Percentiles rank a stretch among this genome's conserved stretches.
Conservation (phyloP, 1,140 invertebrate species). For the Drosophila melanica region DNA sequence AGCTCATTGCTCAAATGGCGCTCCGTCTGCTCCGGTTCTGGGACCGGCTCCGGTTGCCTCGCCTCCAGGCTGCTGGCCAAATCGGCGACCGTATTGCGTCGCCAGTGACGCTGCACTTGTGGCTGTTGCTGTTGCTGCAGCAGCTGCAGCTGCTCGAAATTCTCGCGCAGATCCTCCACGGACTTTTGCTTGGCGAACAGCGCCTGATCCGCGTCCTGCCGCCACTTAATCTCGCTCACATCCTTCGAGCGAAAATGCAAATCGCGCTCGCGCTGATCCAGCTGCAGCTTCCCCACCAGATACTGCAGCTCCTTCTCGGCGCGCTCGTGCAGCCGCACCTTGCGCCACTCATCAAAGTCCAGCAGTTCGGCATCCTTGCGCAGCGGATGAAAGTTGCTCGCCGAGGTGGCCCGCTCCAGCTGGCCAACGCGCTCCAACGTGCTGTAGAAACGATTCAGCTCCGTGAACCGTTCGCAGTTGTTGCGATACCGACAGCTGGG, state of each 20-base stretch:
- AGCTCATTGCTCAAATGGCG: constrained; percentile 88
- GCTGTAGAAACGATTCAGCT: constrained; percentile 93
- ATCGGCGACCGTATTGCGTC: constrained; percentile 91
- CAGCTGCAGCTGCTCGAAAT: constrained; percentile 85
- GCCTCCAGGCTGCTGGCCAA: constrained; percentile 88
- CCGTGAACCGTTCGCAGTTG: constrained; percentile 91
- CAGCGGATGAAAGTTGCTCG: constrained; percentile 88
- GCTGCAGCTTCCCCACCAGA: constrained; percentile 91
- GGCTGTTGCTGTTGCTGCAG: constrained; percentile 87
- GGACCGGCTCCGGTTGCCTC: constrained; percentile 68
- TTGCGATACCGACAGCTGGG: constrained; percentile 86
- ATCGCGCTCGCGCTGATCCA: constrained; percentile 92
- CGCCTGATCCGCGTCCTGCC: constrained; percentile 89
- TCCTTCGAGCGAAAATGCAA: constrained; percentile 92
- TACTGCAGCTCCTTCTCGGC: constrained; percentile 92
- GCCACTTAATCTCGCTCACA: constrained; percentile 89
- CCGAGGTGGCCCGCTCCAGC: constrained; percentile 90
- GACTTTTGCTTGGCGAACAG: constrained; percentile 93
- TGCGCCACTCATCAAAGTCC: constrained; percentile 94
- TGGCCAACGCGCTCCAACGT: constrained; percentile 93
- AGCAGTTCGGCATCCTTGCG: constrained; percentile 91
- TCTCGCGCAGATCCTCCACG: constrained; percentile 92
- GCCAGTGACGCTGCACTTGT: constrained; percentile 91
- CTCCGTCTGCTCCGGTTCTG: constrained; percentile 68
- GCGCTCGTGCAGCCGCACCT: constrained; percentile 90